Evolutionary conservation across 1,140 invertebrate species (phyloP), one percentile per base, ranked within the genome.

Genomic region (Oncopodura yosiiana): DNA sequence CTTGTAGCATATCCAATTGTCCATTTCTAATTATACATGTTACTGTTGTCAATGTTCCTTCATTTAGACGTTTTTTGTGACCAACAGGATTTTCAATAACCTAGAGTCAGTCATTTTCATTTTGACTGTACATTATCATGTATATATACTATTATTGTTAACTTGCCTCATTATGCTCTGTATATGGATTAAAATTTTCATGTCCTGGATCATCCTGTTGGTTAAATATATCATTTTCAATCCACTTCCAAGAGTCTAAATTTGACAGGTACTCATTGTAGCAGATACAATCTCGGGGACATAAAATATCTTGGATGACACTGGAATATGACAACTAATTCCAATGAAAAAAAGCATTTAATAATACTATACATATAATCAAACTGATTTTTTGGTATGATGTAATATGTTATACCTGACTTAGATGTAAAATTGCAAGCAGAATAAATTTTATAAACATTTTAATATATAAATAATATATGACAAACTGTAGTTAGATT

Each of bases 21-120:
- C 12, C 70, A 0, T 70, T 67, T 65, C 74, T 71, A 19, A 81
- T 61, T 23, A 80, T 70, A 46, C 79, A 81, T 2, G 74, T 80
- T 24, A 75, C 77, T 19, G 77, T 71, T 63, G 73, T 74, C 3
- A 79, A 63, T 21, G 16, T 37, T 6, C 23, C 23, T 29, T 39
- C 27, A 19, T 26, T 24, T 12, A 36, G 16, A 3, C 3, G 21
- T 8, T 21, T 39, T 42, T 38, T 41, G 2, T 24, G 2, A 36
- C 16, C 16, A 41, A 19, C 12, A 8, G 60, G 60, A 36, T 62
- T 56, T 2, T 62, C 56, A 26, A 30, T 50, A 1, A 62, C 60
- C 60, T 62, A 14, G 3, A 54, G 12, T 30, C 19, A 32, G 30
- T 19, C 29, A 19, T 18, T 5, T 41, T 27, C 30, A 11, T 27